These are phyloP conservation scores for Hemithea aestivaria DNA, from an alignment of 2,888 invertebrate species.

Conservation along the genomic window DNA sequence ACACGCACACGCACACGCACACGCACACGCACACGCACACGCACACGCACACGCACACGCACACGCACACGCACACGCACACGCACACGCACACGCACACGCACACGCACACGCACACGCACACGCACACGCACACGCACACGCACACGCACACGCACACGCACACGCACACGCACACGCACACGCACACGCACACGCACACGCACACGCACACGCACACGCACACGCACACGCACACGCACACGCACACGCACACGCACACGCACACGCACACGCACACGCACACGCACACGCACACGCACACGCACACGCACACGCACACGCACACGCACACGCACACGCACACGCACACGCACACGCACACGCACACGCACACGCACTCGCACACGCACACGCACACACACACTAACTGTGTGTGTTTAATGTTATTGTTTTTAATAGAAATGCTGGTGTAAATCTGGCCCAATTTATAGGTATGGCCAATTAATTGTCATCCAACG, in stretches of 20 bases:
- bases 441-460: no score
- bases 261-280: neutral
- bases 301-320: neutral
- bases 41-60: conserved; percentile 1
- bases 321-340: neutral
- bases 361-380: neutral
- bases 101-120: neutral
- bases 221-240: neutral
- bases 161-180: neutral
- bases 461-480: no score
- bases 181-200: neutral
- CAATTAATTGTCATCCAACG: no score
- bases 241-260: neutral
- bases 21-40: neutral
- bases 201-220: neutral
- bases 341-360: neutral
- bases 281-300: neutral
- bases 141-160: neutral
- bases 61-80: neutral
- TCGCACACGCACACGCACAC: neutral
- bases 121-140: neutral
- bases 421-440: no score
- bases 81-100: neutral
- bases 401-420: no score
- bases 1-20: neutral